Conservation (phyloP, 2,797 vertebrate species). For the Enteromius fasciolatus region DNA sequence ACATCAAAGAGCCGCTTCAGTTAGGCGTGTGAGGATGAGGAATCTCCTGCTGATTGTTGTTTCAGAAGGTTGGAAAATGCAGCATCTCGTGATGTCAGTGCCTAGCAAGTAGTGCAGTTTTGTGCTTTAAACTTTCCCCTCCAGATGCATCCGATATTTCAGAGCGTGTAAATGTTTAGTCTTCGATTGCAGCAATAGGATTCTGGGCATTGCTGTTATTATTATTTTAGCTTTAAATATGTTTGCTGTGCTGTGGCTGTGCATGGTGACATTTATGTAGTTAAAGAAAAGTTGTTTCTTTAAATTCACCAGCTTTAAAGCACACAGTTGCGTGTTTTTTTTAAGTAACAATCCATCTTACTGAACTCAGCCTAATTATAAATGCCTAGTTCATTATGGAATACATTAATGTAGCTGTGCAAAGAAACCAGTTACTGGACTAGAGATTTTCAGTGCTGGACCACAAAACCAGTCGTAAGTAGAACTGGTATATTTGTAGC, state of each 20-base stretch:
- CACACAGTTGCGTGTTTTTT: too few relatives aligned
- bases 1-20: constrained; percentile 32
- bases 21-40: constrained; percentile 25
- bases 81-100: neutral
- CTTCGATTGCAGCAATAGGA: neutral
- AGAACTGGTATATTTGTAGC: neutral
- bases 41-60: constrained; percentile 38
- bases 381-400: too few relatives aligned
- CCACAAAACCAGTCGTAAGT: neutral
- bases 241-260: neutral
- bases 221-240: too few relatives aligned
- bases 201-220: too few relatives aligned
- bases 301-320: too few relatives aligned
- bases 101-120: constrained; percentile 15
- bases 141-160: neutral
- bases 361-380: too few relatives aligned
- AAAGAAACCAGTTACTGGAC: neutral
- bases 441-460: neutral
- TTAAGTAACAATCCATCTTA: too few relatives aligned
- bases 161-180: neutral
- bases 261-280: neutral
- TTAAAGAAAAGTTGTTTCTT: too few relatives aligned
- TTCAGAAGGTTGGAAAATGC: constrained; percentile 15
- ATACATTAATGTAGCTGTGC: too few relatives aligned
- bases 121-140: neutral